These are phyloP conservation scores for Odontothrips loti DNA, from an alignment of 2,888 invertebrate species.

Conservation along the genomic window DNA sequence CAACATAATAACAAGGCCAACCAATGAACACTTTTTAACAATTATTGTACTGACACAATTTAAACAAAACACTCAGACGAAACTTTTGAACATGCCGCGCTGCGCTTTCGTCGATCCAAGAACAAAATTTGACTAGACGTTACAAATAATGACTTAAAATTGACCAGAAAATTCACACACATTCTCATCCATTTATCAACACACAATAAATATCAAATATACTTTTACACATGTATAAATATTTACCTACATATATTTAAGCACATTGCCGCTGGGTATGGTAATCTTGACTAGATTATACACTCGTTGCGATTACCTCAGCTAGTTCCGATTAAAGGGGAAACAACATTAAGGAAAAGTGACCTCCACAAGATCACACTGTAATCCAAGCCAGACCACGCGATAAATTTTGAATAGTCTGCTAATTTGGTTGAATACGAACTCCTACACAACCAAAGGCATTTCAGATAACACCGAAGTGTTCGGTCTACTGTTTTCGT, in stretches of 20 bases:
- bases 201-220: background rate
- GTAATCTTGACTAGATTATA: conserved; percentile 25
- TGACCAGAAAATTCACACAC: conserved; percentile 9
- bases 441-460: too few relatives aligned
- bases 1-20: conserved; percentile 23
- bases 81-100: background rate
- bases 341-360: background rate
- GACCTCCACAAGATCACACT: background rate
- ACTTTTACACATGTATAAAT: background rate
- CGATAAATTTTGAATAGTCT: too few relatives aligned
- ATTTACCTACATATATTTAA: background rate
- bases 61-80: background rate
- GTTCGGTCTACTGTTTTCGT: too few relatives aligned
- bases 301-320: conserved; percentile 19
- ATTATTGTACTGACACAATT: conserved; percentile 23
- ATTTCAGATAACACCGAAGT: too few relatives aligned
- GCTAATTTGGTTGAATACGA: too few relatives aligned
- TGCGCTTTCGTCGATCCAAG: background rate
- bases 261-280: conserved; percentile 16
- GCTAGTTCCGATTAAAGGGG: conserved; percentile 26
- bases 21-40: conserved; percentile 7
- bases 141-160: background rate
- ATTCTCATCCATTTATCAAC: background rate
- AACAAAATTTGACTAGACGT: background rate
- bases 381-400: too few relatives aligned